Percentiles rank a stretch among this genome's conserved stretches.
Evolutionary conservation across 2,113 vertebrate genomes (phyloP).

Genomic region (Clarias gariepinus): DNA sequence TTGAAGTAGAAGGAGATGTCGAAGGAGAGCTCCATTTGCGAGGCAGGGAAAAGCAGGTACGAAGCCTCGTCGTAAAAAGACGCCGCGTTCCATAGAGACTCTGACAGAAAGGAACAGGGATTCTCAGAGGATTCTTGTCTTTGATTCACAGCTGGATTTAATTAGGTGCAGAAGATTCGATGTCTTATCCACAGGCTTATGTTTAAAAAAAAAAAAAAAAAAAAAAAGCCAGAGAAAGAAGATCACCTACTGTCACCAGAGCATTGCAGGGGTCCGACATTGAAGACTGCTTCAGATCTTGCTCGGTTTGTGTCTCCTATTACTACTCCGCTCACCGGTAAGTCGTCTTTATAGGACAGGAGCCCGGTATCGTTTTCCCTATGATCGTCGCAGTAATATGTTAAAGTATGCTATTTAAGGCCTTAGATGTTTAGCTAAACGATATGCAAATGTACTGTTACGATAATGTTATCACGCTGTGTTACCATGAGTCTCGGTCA

Average conservation of each 20-base stretch:
- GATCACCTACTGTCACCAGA: constrained; percentile 86
- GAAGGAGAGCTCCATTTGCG: constrained; percentile 78
- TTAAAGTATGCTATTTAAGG: background rate
- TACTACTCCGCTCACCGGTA: constrained; percentile 84
- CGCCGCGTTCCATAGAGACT: constrained; percentile 83
- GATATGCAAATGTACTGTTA: background rate
- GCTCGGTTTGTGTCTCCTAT: constrained; percentile 85
- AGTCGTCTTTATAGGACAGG: constrained; percentile 84
- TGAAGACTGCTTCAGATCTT: constrained; percentile 82
- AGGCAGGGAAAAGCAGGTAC: constrained; percentile 81
- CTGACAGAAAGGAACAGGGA: constrained; percentile 64
- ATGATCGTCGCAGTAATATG: constrained; percentile 41
- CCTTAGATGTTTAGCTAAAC: background rate
- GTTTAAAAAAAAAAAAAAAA: constrained; percentile 5
- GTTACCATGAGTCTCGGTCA: constrained; percentile 84
- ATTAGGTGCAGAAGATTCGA: constrained; percentile 11
- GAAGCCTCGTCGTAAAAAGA: constrained; percentile 81
- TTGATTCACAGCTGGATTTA: constrained; percentile 26
- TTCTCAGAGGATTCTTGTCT: background rate
- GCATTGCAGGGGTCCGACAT: constrained; percentile 83
- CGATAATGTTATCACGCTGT: background rate
- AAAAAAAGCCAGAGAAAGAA: constrained; percentile 4
- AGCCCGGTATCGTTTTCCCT: constrained; percentile 85
- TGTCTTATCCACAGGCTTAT: background rate
- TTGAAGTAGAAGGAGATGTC: constrained; percentile 90